Percentiles rank a stretch among this genome's conserved stretches.
Evolutionary conservation across 2,888 invertebrate genomes (phyloP).

Genomic region (Deilephila porcellus): DNA sequence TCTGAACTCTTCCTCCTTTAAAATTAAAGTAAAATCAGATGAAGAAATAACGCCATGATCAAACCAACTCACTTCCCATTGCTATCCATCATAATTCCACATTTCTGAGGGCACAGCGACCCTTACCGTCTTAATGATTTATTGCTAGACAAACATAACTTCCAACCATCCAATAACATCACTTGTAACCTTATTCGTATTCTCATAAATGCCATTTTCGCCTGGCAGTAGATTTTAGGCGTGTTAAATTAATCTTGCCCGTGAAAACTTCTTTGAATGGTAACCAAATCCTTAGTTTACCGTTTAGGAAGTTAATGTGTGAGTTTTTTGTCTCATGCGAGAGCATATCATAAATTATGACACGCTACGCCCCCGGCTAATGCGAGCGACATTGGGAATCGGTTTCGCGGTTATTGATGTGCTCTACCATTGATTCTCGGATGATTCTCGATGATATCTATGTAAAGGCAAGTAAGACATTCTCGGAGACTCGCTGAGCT

Average conservation of each 20-base stretch:
- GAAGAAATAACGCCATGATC: constrained; percentile 32
- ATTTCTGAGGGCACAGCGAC: constrained; percentile 54
- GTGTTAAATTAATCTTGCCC: constrained; percentile 28
- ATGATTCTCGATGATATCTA: constrained; percentile 5
- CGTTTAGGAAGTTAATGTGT: constrained; percentile 76
- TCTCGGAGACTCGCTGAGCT: too few relatives aligned
- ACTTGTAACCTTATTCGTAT: background rate
- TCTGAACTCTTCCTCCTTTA: constrained; percentile 7
- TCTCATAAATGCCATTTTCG: constrained; percentile 24
- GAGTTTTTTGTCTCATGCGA: constrained; percentile 61
- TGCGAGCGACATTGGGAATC: constrained; percentile 49
- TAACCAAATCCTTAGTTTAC: constrained; percentile 75
- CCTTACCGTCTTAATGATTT: constrained; percentile 51
- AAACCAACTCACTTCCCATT: constrained; percentile 58
- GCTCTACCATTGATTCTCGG: constrained; percentile 20
- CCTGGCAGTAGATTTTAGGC: background rate
- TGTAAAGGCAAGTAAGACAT: too few relatives aligned
- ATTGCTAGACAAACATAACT: constrained; percentile 35
- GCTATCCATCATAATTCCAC: constrained; percentile 67
- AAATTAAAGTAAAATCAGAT: background rate
- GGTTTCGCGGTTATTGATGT: constrained; percentile 42
- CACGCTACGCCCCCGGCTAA: constrained; percentile 68
- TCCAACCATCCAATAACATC: background rate
- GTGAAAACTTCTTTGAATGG: constrained; percentile 58
- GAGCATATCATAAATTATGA: constrained; percentile 77